A percentile compares a stretch with the other conserved stretches of the same genome.
Evolutionary conservation across 2,113 vertebrate species (phyloP).

Genomic region (Cynoglossus semilaevis): DNA sequence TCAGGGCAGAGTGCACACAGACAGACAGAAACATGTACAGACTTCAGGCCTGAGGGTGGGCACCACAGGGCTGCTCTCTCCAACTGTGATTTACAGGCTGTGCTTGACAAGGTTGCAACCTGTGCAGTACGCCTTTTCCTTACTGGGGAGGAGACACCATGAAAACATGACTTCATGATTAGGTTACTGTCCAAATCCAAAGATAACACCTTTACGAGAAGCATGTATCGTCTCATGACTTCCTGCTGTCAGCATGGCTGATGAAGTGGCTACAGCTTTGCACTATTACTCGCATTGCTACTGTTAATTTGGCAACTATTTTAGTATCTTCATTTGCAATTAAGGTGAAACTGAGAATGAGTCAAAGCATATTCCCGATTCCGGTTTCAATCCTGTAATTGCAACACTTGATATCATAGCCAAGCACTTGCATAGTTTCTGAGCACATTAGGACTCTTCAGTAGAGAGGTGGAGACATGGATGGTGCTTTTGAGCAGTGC

Average conservation of each 20-base stretch:
- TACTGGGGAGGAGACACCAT: slow-evolving; percentile 34
- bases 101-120: slow-evolving; percentile 62
- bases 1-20: slow-evolving; percentile 27
- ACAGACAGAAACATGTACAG: slow-evolving; percentile 23
- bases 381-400: too few species aligned
- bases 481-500: too few species aligned
- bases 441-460: too few species aligned
- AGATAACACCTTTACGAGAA: slow-evolving; percentile 22
- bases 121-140: slow-evolving; percentile 44
- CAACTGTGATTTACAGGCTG: slow-evolving; percentile 66
- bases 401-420: too few species aligned
- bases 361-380: too few species aligned
- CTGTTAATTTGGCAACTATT: not conserved
- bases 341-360: too few species aligned
- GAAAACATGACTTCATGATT: slow-evolving; percentile 36
- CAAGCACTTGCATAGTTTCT: too few species aligned
- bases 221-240: not conserved
- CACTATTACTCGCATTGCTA: too few species aligned
- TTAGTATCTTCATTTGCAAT: too few species aligned
- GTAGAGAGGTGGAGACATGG: too few species aligned
- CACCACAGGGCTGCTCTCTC: slow-evolving; percentile 16
- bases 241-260: too few species aligned
- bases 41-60: slow-evolving; percentile 32
- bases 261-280: too few species aligned
- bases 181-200: slow-evolving; percentile 39